These are phyloP conservation scores for Urophycis tenuis DNA, from an alignment of 2,797 vertebrate species.

Conservation along the genomic window DNA sequence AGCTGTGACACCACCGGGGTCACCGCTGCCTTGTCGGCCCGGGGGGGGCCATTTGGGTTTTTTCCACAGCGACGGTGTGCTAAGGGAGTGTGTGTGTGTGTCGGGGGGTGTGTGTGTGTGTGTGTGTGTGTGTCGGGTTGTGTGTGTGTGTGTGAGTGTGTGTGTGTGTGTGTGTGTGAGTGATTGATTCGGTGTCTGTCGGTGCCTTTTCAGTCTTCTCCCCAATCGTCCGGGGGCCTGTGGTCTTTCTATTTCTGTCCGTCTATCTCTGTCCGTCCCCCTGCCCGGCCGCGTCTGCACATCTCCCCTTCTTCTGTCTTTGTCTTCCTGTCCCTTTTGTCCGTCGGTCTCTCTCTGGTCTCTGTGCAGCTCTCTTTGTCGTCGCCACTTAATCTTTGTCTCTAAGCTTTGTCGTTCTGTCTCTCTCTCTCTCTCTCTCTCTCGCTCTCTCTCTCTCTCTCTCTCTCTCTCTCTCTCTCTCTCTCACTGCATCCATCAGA, in stretches of 20 bases:
- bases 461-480: neutral
- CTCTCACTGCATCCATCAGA: no score
- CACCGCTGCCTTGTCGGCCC: neutral
- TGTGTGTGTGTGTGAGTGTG: neutral
- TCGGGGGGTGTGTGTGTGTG: neutral
- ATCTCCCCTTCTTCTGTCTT: neutral
- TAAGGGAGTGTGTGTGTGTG: constrained; percentile 3
- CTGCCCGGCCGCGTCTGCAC: neutral
- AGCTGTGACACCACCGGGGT: constrained; percentile 30
- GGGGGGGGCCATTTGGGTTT: neutral
- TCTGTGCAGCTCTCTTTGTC: neutral
- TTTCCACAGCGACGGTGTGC: constrained; percentile 10
- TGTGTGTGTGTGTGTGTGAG: neutral
- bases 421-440: constrained; percentile 1
- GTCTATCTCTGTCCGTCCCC: no score
- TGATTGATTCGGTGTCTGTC: neutral
- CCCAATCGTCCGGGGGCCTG: neutral
- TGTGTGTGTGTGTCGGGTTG: neutral
- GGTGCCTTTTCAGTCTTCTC: neutral
- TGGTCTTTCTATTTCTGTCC: neutral
- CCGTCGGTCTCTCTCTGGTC: neutral
- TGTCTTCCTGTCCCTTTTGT: neutral
- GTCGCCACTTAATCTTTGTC: neutral
- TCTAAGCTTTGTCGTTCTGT: neutral
- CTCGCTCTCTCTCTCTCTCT: neutral